phyloP scores from a whole-genome alignment of 2,113 vertebrate genomes.

The Penelope pileata region DNA sequence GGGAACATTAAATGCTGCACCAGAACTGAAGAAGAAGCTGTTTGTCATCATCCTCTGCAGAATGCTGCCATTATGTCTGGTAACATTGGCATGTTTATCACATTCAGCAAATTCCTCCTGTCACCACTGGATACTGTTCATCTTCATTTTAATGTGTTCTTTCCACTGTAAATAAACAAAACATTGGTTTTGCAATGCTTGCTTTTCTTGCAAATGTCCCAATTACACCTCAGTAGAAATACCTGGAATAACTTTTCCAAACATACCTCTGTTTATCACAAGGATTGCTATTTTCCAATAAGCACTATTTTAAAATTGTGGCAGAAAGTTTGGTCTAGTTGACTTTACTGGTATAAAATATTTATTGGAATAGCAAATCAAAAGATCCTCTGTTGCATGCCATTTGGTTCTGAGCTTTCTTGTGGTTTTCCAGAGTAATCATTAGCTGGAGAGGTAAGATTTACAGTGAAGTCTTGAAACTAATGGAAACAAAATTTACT shows the following conservation, averaged over 20 bases:
- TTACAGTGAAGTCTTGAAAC: not conserved
- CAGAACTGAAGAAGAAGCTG: not conserved
- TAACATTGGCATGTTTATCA: conserved; percentile 9
- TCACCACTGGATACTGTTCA: not conserved
- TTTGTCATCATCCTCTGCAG: not conserved
- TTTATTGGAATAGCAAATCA: not conserved
- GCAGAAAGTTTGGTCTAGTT: not conserved
- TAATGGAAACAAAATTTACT: not conserved
- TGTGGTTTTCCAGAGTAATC: conserved; percentile 22
- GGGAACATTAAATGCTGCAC: not conserved
- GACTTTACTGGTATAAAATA: not conserved
- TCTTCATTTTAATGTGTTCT: conserved; percentile 14
- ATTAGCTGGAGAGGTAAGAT: not conserved
- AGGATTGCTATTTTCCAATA: not conserved
- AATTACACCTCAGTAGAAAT: not conserved
- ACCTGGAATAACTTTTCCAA: conserved; percentile 9
- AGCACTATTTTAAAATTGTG: not conserved
- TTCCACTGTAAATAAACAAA: conserved; percentile 23
- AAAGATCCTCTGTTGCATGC: not conserved
- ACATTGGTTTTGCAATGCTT: not conserved
- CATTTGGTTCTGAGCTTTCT: not conserved
- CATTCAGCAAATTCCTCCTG: not conserved
- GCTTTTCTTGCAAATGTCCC: not conserved
- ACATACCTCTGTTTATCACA: not conserved
- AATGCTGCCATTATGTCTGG: not conserved